Evolutionary conservation across 1,140 invertebrate genomes (phyloP), one percentile per base, ranked within the genome.

Genomic region (Cyrtorhinus lividipennis): DNA sequence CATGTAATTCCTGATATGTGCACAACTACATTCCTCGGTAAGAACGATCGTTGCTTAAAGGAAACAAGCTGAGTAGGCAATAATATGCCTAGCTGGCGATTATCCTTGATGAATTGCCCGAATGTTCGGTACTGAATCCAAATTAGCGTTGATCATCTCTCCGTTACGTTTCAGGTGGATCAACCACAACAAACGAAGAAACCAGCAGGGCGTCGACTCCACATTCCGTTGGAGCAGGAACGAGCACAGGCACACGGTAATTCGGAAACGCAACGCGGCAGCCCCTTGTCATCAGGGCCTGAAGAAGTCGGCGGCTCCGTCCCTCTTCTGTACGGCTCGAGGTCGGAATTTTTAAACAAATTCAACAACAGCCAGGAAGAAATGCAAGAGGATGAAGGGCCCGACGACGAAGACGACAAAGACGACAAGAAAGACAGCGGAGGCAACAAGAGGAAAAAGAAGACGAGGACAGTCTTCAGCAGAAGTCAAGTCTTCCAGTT

Each of bases 381-480:
- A 61, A 82, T 84, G 64, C 79, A 62, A 25, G 66, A 83, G 61
- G 82, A 84, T 63, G 80, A 64, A 15, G 65, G 75, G 0, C 82
- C 83, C 66, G 81, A 85, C 30, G 86, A 87, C 64, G 79, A 81
- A 62, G 80, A 79, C 66, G 83, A 83, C 68, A 68, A 76, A 1
- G 78, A 79, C 15, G 79, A 78, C 61, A 73, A 77, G 3, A 77
- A 68, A 23, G 67, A 67, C 26, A 84, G 84, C 56, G 89, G 90
- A 24, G 70, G 67, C 23, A 85, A 85, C 57, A 91, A 92, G 72
- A 79, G 95, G 56, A 98, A 98, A 79, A 99, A 99, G 80, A 98
- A 99, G 74, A 98, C 95, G 0, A 77, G 95, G 59, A 99, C 95
- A 0, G 95, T 98, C 0, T 98, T 99, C 77, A 97, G 94, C 0